Conservation (phyloP, 2,888 invertebrate species). For the Lagria hirta region DNA sequence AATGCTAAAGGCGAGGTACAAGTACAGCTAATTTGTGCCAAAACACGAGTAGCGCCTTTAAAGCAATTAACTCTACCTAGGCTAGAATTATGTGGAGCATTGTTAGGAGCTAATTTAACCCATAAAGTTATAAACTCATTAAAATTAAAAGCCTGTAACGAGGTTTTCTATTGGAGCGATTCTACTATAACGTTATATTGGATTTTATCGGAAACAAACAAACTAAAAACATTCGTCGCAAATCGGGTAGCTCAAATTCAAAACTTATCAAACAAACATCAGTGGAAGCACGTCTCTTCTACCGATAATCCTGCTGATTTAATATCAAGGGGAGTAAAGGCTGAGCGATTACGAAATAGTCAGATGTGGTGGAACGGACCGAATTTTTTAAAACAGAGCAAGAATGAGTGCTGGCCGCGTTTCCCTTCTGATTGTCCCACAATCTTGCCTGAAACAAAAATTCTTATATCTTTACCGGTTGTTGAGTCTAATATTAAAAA, state of each 20-base stretch:
- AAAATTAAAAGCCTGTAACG: conserved; percentile 7
- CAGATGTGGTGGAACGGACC: conserved; percentile 22
- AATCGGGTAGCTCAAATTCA: conserved; percentile 28
- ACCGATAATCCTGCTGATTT: conserved; percentile 23
- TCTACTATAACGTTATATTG: conserved; percentile 31
- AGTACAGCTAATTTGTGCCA: conserved; percentile 23
- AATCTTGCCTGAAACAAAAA: not conserved
- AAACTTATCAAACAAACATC: not conserved
- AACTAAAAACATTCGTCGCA: conserved; percentile 26
- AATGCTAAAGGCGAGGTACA: not conserved
- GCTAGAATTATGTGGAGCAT: conserved; percentile 28
- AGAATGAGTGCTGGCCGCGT: not conserved
- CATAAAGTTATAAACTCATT: conserved; percentile 14
- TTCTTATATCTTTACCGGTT: not conserved
- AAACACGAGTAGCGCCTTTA: conserved; percentile 31
- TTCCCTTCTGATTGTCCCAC: not conserved
- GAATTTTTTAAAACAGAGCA: not conserved
- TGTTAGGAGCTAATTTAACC: conserved; percentile 27
- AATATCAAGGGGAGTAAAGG: conserved; percentile 17
- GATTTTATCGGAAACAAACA: conserved; percentile 21
- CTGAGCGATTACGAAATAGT: not conserved
- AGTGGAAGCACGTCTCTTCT: conserved; percentile 23
- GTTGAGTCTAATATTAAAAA: not conserved
- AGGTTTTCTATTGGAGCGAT: conserved; percentile 30
- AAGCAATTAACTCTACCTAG: conserved; percentile 27